Evolutionary conservation across 2,113 vertebrate genomes (phyloP).

Genomic region (Corydoras maculifer): DNA sequence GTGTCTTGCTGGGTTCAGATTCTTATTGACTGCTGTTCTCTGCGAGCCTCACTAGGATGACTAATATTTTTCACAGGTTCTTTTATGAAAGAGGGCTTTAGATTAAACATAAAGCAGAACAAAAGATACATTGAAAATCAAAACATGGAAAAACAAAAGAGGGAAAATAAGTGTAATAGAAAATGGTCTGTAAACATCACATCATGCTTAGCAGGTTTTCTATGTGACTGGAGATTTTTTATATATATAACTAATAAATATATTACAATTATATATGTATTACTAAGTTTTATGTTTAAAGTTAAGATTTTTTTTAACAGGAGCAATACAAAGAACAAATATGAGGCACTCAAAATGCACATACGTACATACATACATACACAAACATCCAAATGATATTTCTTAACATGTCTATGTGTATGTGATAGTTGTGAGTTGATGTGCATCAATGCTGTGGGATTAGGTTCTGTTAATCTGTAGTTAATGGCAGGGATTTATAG

Average conservation of each 20-base stretch:
- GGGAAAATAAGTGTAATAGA: not conserved
- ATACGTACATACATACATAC: not conserved
- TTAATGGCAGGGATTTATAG: constrained; percentile 23
- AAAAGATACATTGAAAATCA: not conserved
- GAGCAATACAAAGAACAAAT: too few relatives aligned
- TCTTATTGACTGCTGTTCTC: not conserved
- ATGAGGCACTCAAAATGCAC: not conserved
- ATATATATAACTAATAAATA: too few relatives aligned
- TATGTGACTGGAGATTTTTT: too few relatives aligned
- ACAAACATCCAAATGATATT: too few relatives aligned
- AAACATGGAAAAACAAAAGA: not conserved
- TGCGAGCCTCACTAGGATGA: not conserved
- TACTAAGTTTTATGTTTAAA: too few relatives aligned
- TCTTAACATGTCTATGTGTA: not conserved
- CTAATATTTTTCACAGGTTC: constrained; percentile 13
- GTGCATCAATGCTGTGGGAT: constrained; percentile 14
- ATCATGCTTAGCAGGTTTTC: too few relatives aligned
- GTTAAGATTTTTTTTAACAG: too few relatives aligned
- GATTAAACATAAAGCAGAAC: not conserved
- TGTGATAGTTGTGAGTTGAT: not conserved
- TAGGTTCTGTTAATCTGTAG: constrained; percentile 23
- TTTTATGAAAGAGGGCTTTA: not conserved
- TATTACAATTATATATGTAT: too few relatives aligned
- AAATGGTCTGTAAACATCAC: too few relatives aligned
- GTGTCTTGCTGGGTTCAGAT: not conserved